Percentiles rank a stretch among this genome's conserved stretches.
These are phyloP conservation scores for Xiphophorus maculatus DNA, from an alignment of 2,113 vertebrate species.

Conservation along the genomic window DNA sequence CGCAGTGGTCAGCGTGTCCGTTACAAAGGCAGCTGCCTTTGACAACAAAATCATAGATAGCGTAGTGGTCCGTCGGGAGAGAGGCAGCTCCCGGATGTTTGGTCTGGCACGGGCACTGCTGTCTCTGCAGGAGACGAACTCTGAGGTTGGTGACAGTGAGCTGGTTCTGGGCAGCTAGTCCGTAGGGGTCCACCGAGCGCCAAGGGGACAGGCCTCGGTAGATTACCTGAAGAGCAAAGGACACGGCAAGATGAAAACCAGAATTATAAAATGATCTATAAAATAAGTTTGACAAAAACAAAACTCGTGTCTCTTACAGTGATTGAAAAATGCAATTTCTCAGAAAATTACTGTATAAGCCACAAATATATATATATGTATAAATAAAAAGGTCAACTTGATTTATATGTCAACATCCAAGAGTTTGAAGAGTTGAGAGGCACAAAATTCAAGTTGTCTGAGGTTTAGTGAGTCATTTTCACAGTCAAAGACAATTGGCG, in stretches of 20 bases:
- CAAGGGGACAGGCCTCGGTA: conserved; percentile 86
- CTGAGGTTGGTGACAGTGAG: conserved; percentile 91
- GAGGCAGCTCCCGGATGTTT: conserved; percentile 47
- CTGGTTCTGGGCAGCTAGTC: conserved; percentile 80
- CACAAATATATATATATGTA: no score
- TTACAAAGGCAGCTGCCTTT: conserved; percentile 95
- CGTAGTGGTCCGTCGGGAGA: conserved; percentile 80
- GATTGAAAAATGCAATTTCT: no score
- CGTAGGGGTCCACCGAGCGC: conserved; percentile 83
- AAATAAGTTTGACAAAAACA: conserved; percentile 10
- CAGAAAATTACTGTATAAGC: no score
- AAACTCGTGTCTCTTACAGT: background rate
- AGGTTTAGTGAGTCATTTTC: no score
- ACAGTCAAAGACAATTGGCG: no score
- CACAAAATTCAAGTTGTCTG: no score
- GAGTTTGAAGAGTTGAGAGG: no score
- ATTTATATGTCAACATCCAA: no score
- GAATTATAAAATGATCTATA: background rate
- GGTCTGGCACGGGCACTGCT: conserved; percentile 85
- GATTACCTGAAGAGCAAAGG: conserved; percentile 83
- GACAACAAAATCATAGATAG: conserved; percentile 91
- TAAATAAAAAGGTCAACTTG: no score
- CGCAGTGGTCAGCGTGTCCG: conserved; percentile 88
- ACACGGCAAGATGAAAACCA: background rate
- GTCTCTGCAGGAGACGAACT: conserved; percentile 83